phyloP scores from a whole-genome alignment of 1,140 invertebrate species.

The Nasonia giraulti region DNA sequence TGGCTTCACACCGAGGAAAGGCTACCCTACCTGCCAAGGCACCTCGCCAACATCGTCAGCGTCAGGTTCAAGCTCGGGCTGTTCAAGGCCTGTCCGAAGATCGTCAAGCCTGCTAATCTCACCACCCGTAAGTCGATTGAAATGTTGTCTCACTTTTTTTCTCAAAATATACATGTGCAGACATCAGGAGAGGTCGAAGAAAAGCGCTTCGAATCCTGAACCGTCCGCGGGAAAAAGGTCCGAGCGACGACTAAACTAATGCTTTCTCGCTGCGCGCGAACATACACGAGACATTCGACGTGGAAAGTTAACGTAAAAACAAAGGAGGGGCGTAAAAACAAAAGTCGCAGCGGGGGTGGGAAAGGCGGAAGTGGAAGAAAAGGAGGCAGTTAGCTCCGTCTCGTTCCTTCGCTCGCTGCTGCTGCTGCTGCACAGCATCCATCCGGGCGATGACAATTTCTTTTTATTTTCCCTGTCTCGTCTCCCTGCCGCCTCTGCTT shows the following conservation, averaged over 20 bases:
- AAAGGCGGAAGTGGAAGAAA: conserved; percentile 27
- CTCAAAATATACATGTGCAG: neutral
- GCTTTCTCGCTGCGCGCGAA: neutral
- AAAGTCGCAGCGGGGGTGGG: conserved; percentile 23
- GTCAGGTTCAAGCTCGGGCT: conserved; percentile 71
- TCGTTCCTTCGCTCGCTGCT: neutral
- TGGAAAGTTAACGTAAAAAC: conserved; percentile 61
- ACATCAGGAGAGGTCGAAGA: neutral
- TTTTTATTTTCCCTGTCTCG: conserved; percentile 61
- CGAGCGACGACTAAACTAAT: neutral
- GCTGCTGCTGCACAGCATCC: conserved; percentile 38
- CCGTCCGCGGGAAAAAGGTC: too few species aligned
- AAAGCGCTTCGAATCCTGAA: too few species aligned
- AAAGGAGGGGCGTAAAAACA: conserved; percentile 60
- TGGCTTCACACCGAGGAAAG: conserved; percentile 73
- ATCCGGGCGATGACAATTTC: conserved; percentile 66
- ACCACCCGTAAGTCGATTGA: conserved; percentile 67
- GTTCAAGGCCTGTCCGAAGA: conserved; percentile 69
- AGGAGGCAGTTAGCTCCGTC: neutral
- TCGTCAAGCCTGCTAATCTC: conserved; percentile 69
- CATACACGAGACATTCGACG: neutral
- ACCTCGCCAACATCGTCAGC: conserved; percentile 60
- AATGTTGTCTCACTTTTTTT: conserved; percentile 5
- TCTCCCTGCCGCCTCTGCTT: neutral
- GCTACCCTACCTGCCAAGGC: conserved; percentile 63